Evolutionary conservation across 2,113 vertebrate species (phyloP).

Genomic region (Caranx melampygus): DNA sequence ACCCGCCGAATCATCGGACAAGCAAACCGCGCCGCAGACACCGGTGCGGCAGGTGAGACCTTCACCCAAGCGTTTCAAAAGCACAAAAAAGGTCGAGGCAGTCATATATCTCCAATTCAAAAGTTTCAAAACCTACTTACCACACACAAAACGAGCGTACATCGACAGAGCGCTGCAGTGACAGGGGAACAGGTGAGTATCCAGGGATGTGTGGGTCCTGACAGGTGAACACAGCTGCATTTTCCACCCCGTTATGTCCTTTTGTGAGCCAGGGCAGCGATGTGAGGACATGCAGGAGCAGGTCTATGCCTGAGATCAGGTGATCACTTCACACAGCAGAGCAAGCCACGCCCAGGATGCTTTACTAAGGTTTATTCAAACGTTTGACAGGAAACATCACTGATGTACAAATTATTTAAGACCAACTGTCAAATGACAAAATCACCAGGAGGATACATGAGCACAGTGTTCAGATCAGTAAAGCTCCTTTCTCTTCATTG

Average conservation of each 20-base stretch:
- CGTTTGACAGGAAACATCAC: conserved; percentile 52
- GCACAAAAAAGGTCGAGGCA: not conserved
- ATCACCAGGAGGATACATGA: conserved; percentile 35
- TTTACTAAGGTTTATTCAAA: conserved; percentile 63
- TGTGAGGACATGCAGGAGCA: not conserved
- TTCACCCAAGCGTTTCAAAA: too few species aligned
- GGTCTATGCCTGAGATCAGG: not conserved
- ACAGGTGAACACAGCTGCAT: not conserved
- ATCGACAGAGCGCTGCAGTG: not conserved
- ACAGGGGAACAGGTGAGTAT: not conserved
- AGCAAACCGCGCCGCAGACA: too few species aligned
- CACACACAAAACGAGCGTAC: not conserved
- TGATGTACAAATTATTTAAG: conserved; percentile 50
- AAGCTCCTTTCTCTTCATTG: conserved; percentile 40
- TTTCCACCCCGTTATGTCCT: not conserved
- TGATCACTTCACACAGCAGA: not conserved
- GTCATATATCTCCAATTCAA: not conserved
- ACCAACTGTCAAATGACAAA: conserved; percentile 25
- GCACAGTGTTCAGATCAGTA: conserved; percentile 74
- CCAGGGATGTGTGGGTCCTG: not conserved
- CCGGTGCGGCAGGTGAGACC: not conserved
- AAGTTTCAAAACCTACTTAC: conserved; percentile 17
- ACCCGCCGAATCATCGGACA: not conserved
- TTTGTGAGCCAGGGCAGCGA: accelerated
- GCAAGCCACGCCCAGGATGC: conserved; percentile 36